Conservation (phyloP, 2,888 invertebrate genomes). For the Chloroclystis v-ata region DNA sequence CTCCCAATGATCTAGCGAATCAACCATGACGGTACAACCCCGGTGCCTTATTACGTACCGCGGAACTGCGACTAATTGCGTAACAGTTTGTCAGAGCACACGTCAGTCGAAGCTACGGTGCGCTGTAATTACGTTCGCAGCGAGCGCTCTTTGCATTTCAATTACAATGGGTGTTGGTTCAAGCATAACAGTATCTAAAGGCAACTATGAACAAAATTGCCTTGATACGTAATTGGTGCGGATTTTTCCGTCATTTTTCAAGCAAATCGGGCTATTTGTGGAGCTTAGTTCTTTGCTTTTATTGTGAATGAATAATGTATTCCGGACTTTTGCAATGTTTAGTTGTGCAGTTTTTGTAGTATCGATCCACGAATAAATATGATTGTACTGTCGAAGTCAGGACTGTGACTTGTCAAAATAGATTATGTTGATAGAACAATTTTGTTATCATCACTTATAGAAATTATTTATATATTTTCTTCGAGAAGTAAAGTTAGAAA, state of each 20-base stretch:
- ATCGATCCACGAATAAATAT: not conserved
- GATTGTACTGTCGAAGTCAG: too few species aligned
- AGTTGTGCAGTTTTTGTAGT: not conserved
- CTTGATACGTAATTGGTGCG: conserved; percentile 1
- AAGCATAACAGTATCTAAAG: conserved; percentile 14
- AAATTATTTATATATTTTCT: too few species aligned
- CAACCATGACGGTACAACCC: not conserved
- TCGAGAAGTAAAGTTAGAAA: too few species aligned
- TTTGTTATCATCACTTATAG: too few species aligned
- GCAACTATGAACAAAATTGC: conserved; percentile 3
- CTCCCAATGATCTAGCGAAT: not conserved
- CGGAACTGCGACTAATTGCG: conserved; percentile 39
- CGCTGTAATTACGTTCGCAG: conserved; percentile 40
- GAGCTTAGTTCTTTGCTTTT: not conserved
- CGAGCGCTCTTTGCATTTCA: conserved; percentile 43
- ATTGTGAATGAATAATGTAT: conserved; percentile 6
- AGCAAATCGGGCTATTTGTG: not conserved
- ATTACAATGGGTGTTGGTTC: conserved; percentile 31
- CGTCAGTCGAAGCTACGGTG: conserved; percentile 32
- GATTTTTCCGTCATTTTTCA: conserved; percentile 3
- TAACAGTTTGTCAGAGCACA: conserved; percentile 51
- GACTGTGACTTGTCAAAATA: too few species aligned
- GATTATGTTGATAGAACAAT: too few species aligned
- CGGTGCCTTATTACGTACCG: conserved; percentile 40
- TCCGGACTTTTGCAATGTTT: not conserved